phyloP scores from a whole-genome alignment of 2,888 invertebrate genomes.

The Andrena camellia region DNA sequence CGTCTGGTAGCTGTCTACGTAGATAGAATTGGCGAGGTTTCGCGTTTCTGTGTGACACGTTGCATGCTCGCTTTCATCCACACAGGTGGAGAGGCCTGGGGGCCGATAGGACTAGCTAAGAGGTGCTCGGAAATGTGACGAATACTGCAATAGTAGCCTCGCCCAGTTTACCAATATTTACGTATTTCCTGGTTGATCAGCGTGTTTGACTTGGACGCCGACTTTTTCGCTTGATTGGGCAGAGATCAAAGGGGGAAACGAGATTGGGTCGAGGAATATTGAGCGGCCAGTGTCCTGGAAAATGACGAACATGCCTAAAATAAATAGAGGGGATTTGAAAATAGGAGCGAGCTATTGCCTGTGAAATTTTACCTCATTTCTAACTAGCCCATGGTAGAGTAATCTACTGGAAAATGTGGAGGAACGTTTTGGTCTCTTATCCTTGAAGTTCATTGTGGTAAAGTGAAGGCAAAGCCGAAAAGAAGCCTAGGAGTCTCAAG shows the following conservation, averaged over 20 bases:
- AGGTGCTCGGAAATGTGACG: background rate
- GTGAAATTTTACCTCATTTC: background rate
- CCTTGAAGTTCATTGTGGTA: too few relatives aligned
- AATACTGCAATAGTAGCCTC: slow-evolving; percentile 9
- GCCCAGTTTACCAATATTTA: slow-evolving; percentile 17
- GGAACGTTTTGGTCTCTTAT: too few relatives aligned
- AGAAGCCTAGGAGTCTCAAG: too few relatives aligned
- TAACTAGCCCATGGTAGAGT: too few relatives aligned
- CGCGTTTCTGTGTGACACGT: slow-evolving; percentile 44
- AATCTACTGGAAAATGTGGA: too few relatives aligned
- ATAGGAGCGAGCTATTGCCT: too few relatives aligned
- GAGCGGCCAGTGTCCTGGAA: background rate
- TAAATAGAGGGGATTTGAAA: background rate
- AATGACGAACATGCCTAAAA: background rate
- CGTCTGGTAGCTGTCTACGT: slow-evolving; percentile 41
- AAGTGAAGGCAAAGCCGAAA: too few relatives aligned
- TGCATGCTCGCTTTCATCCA: slow-evolving; percentile 36
- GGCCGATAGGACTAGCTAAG: slow-evolving; percentile 28
- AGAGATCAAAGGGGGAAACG: slow-evolving; percentile 27
- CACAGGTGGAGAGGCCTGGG: slow-evolving; percentile 17
- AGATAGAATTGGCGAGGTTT: slow-evolving; percentile 55
- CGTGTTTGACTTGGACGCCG: slow-evolving; percentile 6
- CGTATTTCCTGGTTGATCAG: slow-evolving; percentile 14
- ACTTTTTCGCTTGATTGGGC: slow-evolving; percentile 31
- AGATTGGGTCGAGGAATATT: slow-evolving; percentile 13